A percentile compares a stretch with the other conserved stretches of the same genome.
These are phyloP conservation scores for Aproaerema taeniolella DNA, from an alignment of 2,888 invertebrate genomes.

Conservation along the genomic window DNA sequence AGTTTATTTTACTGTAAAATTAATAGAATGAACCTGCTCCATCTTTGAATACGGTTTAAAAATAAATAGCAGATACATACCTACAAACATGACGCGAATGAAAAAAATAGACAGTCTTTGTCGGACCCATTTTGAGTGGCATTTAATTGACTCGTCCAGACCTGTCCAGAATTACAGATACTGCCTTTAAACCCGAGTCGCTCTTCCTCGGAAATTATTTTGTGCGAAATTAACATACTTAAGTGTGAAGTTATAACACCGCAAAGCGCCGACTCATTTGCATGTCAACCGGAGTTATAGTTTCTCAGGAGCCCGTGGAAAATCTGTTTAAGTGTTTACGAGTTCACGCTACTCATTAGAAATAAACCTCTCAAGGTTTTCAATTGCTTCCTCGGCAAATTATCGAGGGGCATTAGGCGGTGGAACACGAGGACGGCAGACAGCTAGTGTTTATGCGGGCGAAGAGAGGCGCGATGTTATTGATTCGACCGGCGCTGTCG, in stretches of 20 bases:
- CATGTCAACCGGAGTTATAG: neutral
- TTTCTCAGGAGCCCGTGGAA: neutral
- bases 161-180: slow-evolving; percentile 6
- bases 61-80: slow-evolving; percentile 12
- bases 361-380: slow-evolving; percentile 5
- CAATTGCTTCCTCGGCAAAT: slow-evolving; percentile 4
- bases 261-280: no score
- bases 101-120: slow-evolving; percentile 12
- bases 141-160: slow-evolving; percentile 14
- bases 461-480: slow-evolving; percentile 41
- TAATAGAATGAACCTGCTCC: slow-evolving; percentile 39
- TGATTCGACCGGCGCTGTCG: slow-evolving; percentile 47
- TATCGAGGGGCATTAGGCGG: slow-evolving; percentile 3
- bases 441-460: slow-evolving; percentile 25
- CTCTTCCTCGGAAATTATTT: no score
- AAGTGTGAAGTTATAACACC: no score
- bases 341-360: slow-evolving; percentile 1
- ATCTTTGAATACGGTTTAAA: slow-evolving; percentile 21
- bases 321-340: neutral
- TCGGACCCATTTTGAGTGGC: slow-evolving; percentile 15
- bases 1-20: slow-evolving; percentile 42
- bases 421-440: neutral
- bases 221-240: no score
- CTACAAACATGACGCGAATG: slow-evolving; percentile 10
- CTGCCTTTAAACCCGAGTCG: no score